Percentiles rank a stretch among this genome's conserved stretches.
phyloP scores from a whole-genome alignment of 2,888 invertebrate genomes.

The Plutella xylostella region DNA sequence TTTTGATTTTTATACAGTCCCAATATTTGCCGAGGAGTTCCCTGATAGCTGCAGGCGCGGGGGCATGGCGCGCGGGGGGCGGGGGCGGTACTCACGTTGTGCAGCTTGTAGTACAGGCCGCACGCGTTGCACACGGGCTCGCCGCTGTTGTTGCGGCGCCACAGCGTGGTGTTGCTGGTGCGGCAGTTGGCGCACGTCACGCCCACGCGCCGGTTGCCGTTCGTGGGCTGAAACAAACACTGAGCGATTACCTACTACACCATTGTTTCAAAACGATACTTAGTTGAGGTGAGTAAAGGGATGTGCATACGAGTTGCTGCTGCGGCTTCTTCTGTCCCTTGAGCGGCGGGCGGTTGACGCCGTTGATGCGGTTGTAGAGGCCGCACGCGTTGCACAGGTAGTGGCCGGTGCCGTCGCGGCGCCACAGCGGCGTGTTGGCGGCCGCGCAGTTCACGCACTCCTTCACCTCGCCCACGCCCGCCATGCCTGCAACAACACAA shows the following conservation, averaged over 20 bases:
- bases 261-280: too few relatives aligned
- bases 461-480: slow-evolving; percentile 73
- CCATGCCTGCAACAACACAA: slow-evolving; percentile 39
- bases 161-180: slow-evolving; percentile 93
- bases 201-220: slow-evolving; percentile 75
- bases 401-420: slow-evolving; percentile 96
- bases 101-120: slow-evolving; percentile 93
- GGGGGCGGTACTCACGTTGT: slow-evolving; percentile 70
- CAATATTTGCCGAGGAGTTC: slow-evolving; percentile 69
- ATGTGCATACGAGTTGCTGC: too few relatives aligned
- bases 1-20: slow-evolving; percentile 63
- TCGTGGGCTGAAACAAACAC: slow-evolving; percentile 47
- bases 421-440: slow-evolving; percentile 93
- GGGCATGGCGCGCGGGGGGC: slow-evolving; percentile 13
- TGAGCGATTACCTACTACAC: too few relatives aligned
- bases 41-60: slow-evolving; percentile 54
- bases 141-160: slow-evolving; percentile 94
- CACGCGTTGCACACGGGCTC: slow-evolving; percentile 99
- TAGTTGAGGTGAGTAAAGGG: too few relatives aligned
- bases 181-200: slow-evolving; percentile 96
- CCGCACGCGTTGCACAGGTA: slow-evolving; percentile 99
- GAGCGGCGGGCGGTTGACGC: slow-evolving; percentile 90
- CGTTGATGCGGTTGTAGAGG: slow-evolving; percentile 99
- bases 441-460: slow-evolving; percentile 97
- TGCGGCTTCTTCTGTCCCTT: slow-evolving; percentile 77